These are phyloP conservation scores for Pecten maximus DNA, from an alignment of 2,888 invertebrate genomes.

Conservation along the genomic window DNA sequence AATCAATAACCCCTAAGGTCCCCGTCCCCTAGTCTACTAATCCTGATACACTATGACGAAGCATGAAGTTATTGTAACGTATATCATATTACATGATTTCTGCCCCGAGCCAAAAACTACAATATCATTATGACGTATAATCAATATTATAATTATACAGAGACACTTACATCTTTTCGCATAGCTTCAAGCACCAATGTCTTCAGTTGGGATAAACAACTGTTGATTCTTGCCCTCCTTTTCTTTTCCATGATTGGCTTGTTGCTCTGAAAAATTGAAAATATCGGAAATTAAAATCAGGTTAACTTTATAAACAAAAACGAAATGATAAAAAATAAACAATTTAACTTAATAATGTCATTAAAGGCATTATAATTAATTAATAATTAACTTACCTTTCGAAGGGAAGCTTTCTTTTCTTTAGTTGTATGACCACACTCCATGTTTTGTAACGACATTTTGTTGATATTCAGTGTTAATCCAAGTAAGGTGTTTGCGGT, in stretches of 20 bases:
- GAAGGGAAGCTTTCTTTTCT: conserved; percentile 52
- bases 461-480: conserved; percentile 42
- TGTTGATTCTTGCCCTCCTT: conserved; percentile 79
- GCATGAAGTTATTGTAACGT: background rate
- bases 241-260: conserved; percentile 81
- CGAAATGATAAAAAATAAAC: background rate
- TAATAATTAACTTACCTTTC: conserved; percentile 51
- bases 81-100: conserved; percentile 12
- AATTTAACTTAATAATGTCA: background rate
- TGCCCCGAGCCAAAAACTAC: background rate
- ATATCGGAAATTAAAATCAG: background rate
- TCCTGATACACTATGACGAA: background rate
- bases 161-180: conserved; percentile 80
- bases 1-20: background rate
- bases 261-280: conserved; percentile 75
- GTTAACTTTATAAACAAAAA: background rate
- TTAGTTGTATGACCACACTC: conserved; percentile 46
- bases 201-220: conserved; percentile 79
- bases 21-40: background rate
- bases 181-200: conserved; percentile 78
- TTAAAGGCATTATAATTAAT: background rate
- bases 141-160: background rate
- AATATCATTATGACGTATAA: conserved; percentile 15
- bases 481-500: conserved; percentile 31
- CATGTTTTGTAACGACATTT: conserved; percentile 50